A percentile compares a stretch with the other conserved stretches of the same genome.
These are phyloP conservation scores for Alosa sapidissima DNA, from an alignment of 2,797 vertebrate species.

Conservation along the genomic window DNA sequence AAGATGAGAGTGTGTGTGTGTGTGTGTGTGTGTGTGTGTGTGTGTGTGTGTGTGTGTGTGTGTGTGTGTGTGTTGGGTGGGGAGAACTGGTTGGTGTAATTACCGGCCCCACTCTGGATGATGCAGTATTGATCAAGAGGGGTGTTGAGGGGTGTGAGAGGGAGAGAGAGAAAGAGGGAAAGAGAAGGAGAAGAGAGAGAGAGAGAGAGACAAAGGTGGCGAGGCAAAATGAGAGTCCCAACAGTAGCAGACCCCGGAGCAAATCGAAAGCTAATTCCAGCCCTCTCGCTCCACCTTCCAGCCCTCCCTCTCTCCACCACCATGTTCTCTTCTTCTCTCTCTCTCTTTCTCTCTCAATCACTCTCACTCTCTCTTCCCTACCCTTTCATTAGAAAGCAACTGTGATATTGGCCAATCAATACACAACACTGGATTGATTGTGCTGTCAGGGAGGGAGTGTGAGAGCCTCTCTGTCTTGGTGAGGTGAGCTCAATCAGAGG, in stretches of 20 bases:
- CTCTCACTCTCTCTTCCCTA: conserved; percentile 63
- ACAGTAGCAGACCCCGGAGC: conserved; percentile 77
- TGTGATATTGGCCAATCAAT: conserved; percentile 90
- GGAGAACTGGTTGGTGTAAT: conserved; percentile 77
- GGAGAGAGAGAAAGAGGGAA: conserved; percentile 73
- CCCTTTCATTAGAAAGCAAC: conserved; percentile 89
- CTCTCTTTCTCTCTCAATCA: conserved; percentile 26
- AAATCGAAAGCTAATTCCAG: conserved; percentile 95
- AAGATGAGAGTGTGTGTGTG: neutral
- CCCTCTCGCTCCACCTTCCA: conserved; percentile 71
- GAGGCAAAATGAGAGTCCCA: conserved; percentile 87
- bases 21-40: conserved; percentile 13
- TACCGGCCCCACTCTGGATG: conserved; percentile 83
- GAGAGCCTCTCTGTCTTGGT: conserved; percentile 71
- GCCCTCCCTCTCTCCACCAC: conserved; percentile 66
- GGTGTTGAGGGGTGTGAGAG: conserved; percentile 30
- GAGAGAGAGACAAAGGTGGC: conserved; percentile 75
- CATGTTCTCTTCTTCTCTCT: conserved; percentile 43
- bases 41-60: conserved; percentile 20
- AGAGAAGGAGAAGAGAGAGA: neutral
- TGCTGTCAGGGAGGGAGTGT: conserved; percentile 88
- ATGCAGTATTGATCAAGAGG: conserved; percentile 87
- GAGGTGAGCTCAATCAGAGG: conserved; percentile 79
- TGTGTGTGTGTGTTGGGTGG: conserved; percentile 35
- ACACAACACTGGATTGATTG: conserved; percentile 84